Evolutionary conservation across 2,113 vertebrate genomes (phyloP), one percentile per base, ranked within the genome.

Genomic region (Fregetta grallaria): DNA sequence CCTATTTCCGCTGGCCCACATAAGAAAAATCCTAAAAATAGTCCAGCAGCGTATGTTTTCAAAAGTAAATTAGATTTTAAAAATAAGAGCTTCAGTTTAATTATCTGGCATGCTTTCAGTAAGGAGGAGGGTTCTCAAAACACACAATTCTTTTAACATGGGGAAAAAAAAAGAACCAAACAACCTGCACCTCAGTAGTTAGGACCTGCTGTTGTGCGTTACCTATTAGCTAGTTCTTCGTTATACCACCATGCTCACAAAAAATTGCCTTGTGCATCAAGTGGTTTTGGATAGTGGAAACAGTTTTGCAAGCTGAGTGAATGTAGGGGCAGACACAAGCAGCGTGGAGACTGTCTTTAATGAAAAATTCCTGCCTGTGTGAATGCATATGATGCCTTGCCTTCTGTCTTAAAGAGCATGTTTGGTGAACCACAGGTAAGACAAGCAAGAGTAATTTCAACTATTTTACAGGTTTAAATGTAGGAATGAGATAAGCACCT

Each of bases 21-120:
- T 97, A 90, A 78, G 80, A 88, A 85, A 65, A 74, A 27, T 32
- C 32, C 89, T 95, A 92, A 96, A 95, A 95, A 83, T 97, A 97
- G 84, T 67, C 50, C 38, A 88, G 42, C 58, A 86, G 74, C 7
- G 6, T 88, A 58, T 73, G 34, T 90, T 95, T 95, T 86, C 80
- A 79, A 83, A 94, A 96, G n/a, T 85, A 94, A 96, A 96, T 95
- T 92, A 88, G 84, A 79, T 95, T 91, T 96, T 86, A 59, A 94
- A 96, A 97, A 79, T 91, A 91, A 95, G 77, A 90, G 5, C 38
- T 90, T 91, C n/a, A 21, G 77, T 95, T 88, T 95, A 93, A 96
- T 96, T 94, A 79, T 92, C 86, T 96, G 86, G 52, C 65, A 25
- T 47, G 40, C 47, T 86, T 26, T 95, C 53, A 82, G 76, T 67